phyloP scores from a whole-genome alignment of 2,888 invertebrate genomes.

The Philaethria dido region DNA sequence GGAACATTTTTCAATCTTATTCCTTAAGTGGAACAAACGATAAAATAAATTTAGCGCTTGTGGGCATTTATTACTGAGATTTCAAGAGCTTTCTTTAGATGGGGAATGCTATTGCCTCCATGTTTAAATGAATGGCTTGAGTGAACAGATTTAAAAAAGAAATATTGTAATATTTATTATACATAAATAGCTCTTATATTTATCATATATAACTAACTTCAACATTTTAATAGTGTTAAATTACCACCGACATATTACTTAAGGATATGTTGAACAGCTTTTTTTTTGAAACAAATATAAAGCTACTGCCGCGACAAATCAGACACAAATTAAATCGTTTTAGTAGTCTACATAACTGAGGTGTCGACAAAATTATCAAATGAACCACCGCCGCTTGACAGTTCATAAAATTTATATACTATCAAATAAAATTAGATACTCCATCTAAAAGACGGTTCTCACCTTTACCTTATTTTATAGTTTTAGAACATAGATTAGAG shows the following conservation, averaged over 20 bases:
- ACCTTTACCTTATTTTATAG: conserved; percentile 18
- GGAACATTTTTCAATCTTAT: conserved; percentile 80
- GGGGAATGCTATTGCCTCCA: conserved; percentile 6
- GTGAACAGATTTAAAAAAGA: conserved; percentile 1
- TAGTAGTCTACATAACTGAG: conserved; percentile 37
- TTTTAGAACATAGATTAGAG: conserved; percentile 15
- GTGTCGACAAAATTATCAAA: conserved; percentile 44
- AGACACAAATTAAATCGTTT: conserved; percentile 35
- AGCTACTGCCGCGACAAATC: conserved; percentile 15
- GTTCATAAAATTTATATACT: conserved; percentile 42
- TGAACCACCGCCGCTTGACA: conserved; percentile 40
- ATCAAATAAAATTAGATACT: conserved; percentile 39
- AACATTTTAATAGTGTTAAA: neutral
- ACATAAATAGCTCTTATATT: neutral
- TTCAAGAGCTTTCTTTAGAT: conserved; percentile 64
- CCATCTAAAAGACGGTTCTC: conserved; percentile 3
- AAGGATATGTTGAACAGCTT: neutral
- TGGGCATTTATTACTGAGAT: conserved; percentile 80
- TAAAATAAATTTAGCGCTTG: conserved; percentile 80
- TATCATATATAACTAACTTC: no score
- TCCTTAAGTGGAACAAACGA: conserved; percentile 81
- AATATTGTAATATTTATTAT: neutral
- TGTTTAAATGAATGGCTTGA: neutral
- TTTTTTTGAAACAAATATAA: neutral
- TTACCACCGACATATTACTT: neutral